Evolutionary conservation across 2,113 vertebrate genomes (phyloP), one percentile per base, ranked within the genome.

Genomic region (Puma concolor): DNA sequence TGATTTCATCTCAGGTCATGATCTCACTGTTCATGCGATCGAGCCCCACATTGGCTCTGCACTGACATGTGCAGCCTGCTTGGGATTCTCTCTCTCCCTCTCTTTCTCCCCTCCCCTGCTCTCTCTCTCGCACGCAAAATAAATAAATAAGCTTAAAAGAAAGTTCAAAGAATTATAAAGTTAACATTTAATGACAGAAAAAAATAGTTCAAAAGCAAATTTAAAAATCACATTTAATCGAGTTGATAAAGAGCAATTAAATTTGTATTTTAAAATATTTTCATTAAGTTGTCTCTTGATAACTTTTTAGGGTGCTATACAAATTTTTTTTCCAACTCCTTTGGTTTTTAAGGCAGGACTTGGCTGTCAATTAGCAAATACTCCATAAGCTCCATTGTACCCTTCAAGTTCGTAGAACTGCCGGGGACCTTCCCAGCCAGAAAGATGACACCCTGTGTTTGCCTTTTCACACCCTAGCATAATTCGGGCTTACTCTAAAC

Each of bases 201-300:
- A 86, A 69, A 48, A 25, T 72, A 48, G 54, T 90, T 96, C 11
- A 66, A 76, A 95, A 91, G 81, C 33, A 83, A 87, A 76, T 41
- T 72, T 31, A 91, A 69, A 76, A 95, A 41, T 67, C 77, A 33
- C 19, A 38, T 60, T 80, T 87, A 86, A 79, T 86, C 66, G n/a
- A 79, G n/a, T 36, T 38, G 81, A 77, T 79, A 38, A 84, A 86
- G 25, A 64, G 7, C 52, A 67, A 85, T 84, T 79, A 74, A 71
- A 23, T 88, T 85, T 64, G 52, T 88, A 29, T 54, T 69, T 94
- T 69, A 14, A 94, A 87, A 33, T 50, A 72, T 36, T 66, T 94
- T 66, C 12, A 79, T 29, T 82, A 36, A 25, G 29, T 50, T 94
- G n/a, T 23, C 79, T 54, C 52, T 71, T 13, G 23, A 33, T 69